These are phyloP conservation scores for Crotalus tigris DNA, from an alignment of 2,113 vertebrate species.

Conservation along the genomic window DNA sequence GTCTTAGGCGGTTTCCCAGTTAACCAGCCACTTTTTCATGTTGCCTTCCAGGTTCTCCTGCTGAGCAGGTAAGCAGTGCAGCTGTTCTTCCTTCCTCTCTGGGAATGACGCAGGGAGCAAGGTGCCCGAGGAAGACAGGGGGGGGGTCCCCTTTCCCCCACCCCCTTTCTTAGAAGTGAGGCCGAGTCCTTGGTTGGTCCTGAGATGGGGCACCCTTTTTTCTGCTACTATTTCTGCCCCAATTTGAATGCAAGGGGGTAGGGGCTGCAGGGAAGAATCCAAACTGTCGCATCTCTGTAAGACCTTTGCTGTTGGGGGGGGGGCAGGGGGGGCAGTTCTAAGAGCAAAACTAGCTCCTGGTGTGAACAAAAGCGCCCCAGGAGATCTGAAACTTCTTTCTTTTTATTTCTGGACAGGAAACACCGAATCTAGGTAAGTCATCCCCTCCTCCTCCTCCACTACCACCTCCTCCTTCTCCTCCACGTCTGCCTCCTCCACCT, in stretches of 20 bases:
- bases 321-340: neutral
- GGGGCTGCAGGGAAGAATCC: neutral
- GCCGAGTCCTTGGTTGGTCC: neutral
- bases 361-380: neutral
- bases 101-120: rapidly evolving
- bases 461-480: neutral
- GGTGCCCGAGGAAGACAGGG: neutral
- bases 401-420: slow-evolving; percentile 60
- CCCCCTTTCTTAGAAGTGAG: neutral
- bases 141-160: neutral
- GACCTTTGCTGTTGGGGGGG: neutral
- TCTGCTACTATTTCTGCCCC: too few species aligned
- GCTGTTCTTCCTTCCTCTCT: rapidly evolving
- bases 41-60: slow-evolving; percentile 67
- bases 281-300: neutral
- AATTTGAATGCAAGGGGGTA: neutral
- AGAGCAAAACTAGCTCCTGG: too few species aligned
- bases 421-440: slow-evolving; percentile 64
- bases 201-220: too few species aligned
- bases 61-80: slow-evolving; percentile 62
- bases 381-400: neutral
- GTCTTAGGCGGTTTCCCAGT: neutral
- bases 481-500: too few species aligned
- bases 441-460: too few species aligned
- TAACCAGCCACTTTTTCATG: slow-evolving; percentile 14